Percentiles rank a stretch among this genome's conserved stretches.
Conservation (phyloP, 2,888 invertebrate genomes). For the Stramonita haemastoma region DNA sequence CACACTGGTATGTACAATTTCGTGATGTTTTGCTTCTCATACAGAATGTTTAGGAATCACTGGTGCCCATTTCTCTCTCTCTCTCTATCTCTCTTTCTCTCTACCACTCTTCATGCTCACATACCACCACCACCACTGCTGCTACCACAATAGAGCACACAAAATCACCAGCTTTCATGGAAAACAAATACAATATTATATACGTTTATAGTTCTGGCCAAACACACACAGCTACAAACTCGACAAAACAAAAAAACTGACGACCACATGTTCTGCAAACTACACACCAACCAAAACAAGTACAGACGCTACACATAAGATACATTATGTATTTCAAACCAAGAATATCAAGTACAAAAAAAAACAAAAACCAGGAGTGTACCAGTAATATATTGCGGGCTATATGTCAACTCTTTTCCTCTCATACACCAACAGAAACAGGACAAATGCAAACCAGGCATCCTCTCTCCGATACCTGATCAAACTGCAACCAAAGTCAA, state of each 20-base stretch:
- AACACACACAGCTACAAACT: not conserved
- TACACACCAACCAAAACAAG: not conserved
- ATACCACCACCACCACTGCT: not conserved
- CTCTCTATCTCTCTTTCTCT: not conserved
- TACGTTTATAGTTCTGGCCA: not conserved
- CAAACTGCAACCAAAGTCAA: not conserved
- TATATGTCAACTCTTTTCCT: not conserved
- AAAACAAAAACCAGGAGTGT: conserved; percentile 24
- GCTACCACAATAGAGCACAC: not conserved
- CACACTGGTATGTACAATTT: conserved; percentile 26
- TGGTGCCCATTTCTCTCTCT: conserved; percentile 15
- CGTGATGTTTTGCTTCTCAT: conserved; percentile 25
- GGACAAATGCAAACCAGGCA: not conserved
- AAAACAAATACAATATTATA: conserved; percentile 10
- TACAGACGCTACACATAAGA: not conserved
- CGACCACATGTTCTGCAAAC: not conserved
- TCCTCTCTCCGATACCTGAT: not conserved
- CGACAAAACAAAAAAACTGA: not conserved
- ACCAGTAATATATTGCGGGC: conserved; percentile 13
- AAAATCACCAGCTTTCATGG: conserved; percentile 3
- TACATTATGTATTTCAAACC: not conserved
- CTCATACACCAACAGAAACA: not conserved
- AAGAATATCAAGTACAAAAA: not conserved
- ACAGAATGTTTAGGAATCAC: conserved; percentile 31
- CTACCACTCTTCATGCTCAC: not conserved